Percentiles rank a stretch among this genome's conserved stretches.
phyloP scores from a whole-genome alignment of 1,140 invertebrate genomes.

The Theocolax elegans region DNA sequence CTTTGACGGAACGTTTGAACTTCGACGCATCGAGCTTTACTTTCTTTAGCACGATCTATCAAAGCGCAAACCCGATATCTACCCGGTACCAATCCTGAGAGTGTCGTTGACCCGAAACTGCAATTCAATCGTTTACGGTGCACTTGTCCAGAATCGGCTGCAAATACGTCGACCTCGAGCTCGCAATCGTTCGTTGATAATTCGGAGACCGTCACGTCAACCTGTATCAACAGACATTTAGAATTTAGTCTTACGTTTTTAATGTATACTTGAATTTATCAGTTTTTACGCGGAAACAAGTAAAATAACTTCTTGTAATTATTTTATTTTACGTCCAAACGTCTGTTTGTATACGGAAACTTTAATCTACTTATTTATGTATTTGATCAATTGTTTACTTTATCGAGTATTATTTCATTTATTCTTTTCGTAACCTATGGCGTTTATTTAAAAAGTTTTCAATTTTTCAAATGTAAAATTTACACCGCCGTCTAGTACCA shows the following conservation, averaged over 20 bases:
- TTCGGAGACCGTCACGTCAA: not conserved
- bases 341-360: too few relatives aligned
- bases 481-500: too few relatives aligned
- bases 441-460: too few relatives aligned
- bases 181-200: conserved; percentile 43
- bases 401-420: too few relatives aligned
- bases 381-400: too few relatives aligned
- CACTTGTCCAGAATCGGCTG: conserved; percentile 50
- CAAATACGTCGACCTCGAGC: conserved; percentile 54
- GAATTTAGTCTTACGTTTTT: not conserved
- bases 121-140: conserved; percentile 57
- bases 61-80: conserved; percentile 62
- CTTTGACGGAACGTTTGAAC: conserved; percentile 52
- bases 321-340: too few relatives aligned
- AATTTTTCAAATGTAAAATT: too few relatives aligned
- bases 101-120: conserved; percentile 48
- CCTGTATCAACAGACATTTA: conserved; percentile 3
- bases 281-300: too few relatives aligned
- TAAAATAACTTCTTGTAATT: too few relatives aligned
- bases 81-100: conserved; percentile 56
- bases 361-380: too few relatives aligned
- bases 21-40: conserved; percentile 56
- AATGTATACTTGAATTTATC: too few relatives aligned
- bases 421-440: too few relatives aligned
- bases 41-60: conserved; percentile 37